These are phyloP conservation scores for Morpho achilles DNA, from an alignment of 2,888 invertebrate species.

Conservation along the genomic window DNA sequence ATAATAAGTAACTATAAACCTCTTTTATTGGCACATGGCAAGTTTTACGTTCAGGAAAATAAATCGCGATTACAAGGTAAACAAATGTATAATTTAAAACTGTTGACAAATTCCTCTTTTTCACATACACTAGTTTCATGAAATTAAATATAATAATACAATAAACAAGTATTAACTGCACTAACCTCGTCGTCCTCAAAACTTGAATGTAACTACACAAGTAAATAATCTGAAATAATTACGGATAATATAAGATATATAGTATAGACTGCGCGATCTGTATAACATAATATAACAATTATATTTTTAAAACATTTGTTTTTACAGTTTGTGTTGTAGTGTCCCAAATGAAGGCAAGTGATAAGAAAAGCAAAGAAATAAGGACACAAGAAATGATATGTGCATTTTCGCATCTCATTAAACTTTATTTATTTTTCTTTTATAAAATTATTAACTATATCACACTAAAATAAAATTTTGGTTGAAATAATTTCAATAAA, in stretches of 20 bases:
- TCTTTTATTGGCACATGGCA: too few relatives aligned
- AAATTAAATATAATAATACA: background rate
- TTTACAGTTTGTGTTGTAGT: too few relatives aligned
- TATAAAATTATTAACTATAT: too few relatives aligned
- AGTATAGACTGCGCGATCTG: conserved; percentile 2
- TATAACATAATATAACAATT: background rate
- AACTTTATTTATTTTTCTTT: too few relatives aligned
- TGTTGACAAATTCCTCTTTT: too few relatives aligned
- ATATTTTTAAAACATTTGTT: too few relatives aligned
- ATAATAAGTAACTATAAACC: too few relatives aligned
- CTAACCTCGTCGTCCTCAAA: conserved; percentile 16
- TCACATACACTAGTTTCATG: too few relatives aligned
- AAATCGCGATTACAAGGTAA: too few relatives aligned
- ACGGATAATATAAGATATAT: background rate
- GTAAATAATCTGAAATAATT: background rate
- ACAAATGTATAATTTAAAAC: too few relatives aligned
- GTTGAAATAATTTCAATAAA: background rate
- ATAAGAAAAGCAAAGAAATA: background rate
- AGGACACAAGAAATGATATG: background rate
- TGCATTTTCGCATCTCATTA: background rate
- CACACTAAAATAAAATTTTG: background rate
- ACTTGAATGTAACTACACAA: background rate
- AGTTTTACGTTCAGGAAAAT: too few relatives aligned
- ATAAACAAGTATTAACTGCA: conserved; percentile 1
- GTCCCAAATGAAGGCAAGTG: too few relatives aligned